Evolutionary conservation across 2,888 invertebrate species (phyloP), one percentile per base, ranked within the genome.

Genomic region (Cyaniris semiargus): DNA sequence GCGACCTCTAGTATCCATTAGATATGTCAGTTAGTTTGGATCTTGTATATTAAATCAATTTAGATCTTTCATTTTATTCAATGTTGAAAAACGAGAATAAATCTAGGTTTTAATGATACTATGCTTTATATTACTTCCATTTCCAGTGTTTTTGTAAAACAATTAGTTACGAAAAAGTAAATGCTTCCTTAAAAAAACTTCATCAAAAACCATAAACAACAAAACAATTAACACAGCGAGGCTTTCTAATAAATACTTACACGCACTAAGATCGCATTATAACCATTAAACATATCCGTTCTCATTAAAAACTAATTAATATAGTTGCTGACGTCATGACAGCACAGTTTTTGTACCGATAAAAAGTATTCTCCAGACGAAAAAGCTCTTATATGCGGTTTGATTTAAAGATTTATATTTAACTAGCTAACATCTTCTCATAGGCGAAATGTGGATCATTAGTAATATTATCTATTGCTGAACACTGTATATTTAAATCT

Each of bases 251-350:
- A 60, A 60, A 60, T 71, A 38, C 34, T 38, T 44, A 72, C 38
- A 72, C 72, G 44, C 72, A 74, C 21, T 74, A 53, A 74, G 53
- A 74, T 74, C 53, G 48, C 44, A 72, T 53, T 71, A 71, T 78
- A 78, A 78, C 76, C 76, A 79, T 77, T 78, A 79, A 75, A 76
- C 79, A 77, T 78, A 75, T 76, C 76, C 78, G 78, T 81, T 74
- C 82, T 85, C 84, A 86, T 86, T 87, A 84, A 84, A 85, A 87
- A 85, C 86, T 89, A 88, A 91, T 91, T 89, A 91, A 88, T 88
- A 87, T 90, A 90, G 82, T 86, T 88, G 90, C 90, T 86, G 87
- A 90, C 90, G 90, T 91, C 92, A 93, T 86, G 86, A 88, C 86
- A 86, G 72, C 86, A 78, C 21, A 60, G 27, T 90, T 82, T 83